These are phyloP conservation scores for Eristalis tenax DNA, from an alignment of 2,888 invertebrate species.

Conservation along the genomic window DNA sequence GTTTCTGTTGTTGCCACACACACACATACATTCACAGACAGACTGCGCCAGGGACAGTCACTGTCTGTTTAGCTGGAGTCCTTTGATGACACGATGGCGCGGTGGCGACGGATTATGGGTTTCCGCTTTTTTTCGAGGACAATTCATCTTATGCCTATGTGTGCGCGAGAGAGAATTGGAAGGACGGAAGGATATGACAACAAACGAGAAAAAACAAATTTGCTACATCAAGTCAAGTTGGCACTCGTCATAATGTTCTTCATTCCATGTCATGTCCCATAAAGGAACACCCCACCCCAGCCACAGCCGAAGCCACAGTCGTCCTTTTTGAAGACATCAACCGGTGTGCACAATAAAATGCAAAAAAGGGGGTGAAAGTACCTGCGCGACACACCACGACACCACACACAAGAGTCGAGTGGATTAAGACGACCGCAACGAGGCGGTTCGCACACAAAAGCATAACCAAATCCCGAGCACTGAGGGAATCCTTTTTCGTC, in stretches of 20 bases:
- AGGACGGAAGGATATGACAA: neutral
- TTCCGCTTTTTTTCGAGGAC: slow-evolving; percentile 9
- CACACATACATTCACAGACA: too few relatives aligned
- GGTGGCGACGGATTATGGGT: neutral
- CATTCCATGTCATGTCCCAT: slow-evolving; percentile 15
- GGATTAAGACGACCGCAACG: slow-evolving; percentile 58
- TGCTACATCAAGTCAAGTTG: slow-evolving; percentile 57
- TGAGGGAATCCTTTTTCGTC: slow-evolving; percentile 40
- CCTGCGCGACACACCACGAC: neutral
- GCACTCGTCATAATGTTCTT: slow-evolving; percentile 35
- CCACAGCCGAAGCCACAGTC: slow-evolving; percentile 14
- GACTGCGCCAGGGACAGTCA: neutral
- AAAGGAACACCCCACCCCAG: slow-evolving; percentile 12
- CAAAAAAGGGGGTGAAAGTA: slow-evolving; percentile 1
- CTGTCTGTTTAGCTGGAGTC: slow-evolving; percentile 3
- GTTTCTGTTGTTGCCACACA: neutral
- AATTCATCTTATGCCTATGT: slow-evolving; percentile 26
- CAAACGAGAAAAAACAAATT: slow-evolving; percentile 7
- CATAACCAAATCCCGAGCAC: slow-evolving; percentile 22
- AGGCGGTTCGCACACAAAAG: slow-evolving; percentile 38
- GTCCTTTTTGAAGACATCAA: slow-evolving; percentile 36
- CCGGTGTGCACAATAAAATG: slow-evolving; percentile 35
- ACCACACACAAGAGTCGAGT: neutral
- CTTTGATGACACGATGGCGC: neutral
- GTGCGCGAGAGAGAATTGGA: neutral